Conservation (phyloP, 2,888 invertebrate species). For the Crepidodera aurea region DNA sequence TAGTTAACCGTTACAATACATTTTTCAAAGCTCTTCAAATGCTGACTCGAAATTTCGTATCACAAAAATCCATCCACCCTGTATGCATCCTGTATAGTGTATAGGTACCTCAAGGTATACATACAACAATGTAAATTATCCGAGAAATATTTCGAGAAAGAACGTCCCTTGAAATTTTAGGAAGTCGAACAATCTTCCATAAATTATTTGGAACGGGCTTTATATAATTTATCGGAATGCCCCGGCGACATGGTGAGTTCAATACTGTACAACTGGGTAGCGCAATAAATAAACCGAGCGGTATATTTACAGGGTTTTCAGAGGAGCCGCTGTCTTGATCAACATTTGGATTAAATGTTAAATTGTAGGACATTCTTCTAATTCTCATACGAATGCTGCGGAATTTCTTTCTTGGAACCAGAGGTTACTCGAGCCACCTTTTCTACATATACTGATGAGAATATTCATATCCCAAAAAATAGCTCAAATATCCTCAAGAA, state of each 20-base stretch:
- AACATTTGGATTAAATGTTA: conserved; percentile 58
- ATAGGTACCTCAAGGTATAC: too few relatives aligned
- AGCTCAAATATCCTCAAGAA: too few relatives aligned
- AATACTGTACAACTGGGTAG: conserved; percentile 52
- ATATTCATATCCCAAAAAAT: too few relatives aligned
- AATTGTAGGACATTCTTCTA: conserved; percentile 57
- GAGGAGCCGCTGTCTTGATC: conserved; percentile 52
- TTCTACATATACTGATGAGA: too few relatives aligned
- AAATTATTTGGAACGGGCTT: conserved; percentile 52
- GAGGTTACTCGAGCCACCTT: neutral
- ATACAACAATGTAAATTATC: conserved; percentile 10
- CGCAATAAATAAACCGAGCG: conserved; percentile 51
- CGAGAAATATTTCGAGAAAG: conserved; percentile 13
- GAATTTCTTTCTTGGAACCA: conserved; percentile 45
- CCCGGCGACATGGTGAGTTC: conserved; percentile 49
- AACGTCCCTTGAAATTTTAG: conserved; percentile 39
- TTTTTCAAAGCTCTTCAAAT: too few relatives aligned
- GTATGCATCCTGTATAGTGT: too few relatives aligned
- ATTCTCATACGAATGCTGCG: conserved; percentile 50
- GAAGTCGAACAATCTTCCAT: conserved; percentile 43
- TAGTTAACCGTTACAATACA: too few relatives aligned
- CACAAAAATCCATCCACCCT: too few relatives aligned
- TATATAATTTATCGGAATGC: conserved; percentile 55
- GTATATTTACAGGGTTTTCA: conserved; percentile 37
- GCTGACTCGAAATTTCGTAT: too few relatives aligned